These are phyloP conservation scores for Allygus modestus DNA, from an alignment of 2,888 invertebrate genomes.

Conservation along the genomic window DNA sequence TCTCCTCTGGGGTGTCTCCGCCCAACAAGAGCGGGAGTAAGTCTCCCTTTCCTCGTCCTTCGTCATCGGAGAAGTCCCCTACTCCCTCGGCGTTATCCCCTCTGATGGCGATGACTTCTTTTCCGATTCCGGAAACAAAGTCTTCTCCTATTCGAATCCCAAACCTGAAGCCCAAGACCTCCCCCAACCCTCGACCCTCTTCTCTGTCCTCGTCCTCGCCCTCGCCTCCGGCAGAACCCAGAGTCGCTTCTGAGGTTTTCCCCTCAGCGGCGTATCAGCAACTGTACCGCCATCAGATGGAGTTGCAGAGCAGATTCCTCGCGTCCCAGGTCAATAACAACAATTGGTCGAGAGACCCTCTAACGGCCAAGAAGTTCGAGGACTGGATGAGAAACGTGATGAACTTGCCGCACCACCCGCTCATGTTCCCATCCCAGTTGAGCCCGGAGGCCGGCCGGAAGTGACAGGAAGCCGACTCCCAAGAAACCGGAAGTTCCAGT, in stretches of 20 bases:
- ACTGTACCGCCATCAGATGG: slow-evolving; percentile 60
- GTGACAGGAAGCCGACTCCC: slow-evolving; percentile 4
- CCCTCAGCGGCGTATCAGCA: slow-evolving; percentile 59
- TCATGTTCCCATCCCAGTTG: slow-evolving; percentile 58
- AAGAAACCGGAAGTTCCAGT: slow-evolving; percentile 13
- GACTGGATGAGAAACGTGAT: slow-evolving; percentile 63
- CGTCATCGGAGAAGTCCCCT: not conserved
- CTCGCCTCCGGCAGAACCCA: slow-evolving; percentile 47
- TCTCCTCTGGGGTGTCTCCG: slow-evolving; percentile 59
- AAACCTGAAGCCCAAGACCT: slow-evolving; percentile 41
- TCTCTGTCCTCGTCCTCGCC: slow-evolving; percentile 51
- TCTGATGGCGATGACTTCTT: slow-evolving; percentile 52
- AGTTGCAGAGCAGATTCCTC: slow-evolving; percentile 61
- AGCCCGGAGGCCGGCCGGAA: slow-evolving; percentile 46
- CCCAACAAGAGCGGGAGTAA: slow-evolving; percentile 31
- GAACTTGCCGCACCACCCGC: slow-evolving; percentile 61
- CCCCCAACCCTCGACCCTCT: slow-evolving; percentile 51
- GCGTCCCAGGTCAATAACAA: slow-evolving; percentile 60
- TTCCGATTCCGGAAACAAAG: slow-evolving; percentile 44
- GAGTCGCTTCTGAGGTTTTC: slow-evolving; percentile 33
- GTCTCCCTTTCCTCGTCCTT: slow-evolving; percentile 19
- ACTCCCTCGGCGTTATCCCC: slow-evolving; percentile 43
- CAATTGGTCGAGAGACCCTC: slow-evolving; percentile 50
- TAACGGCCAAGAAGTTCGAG: slow-evolving; percentile 60
- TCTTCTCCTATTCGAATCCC: slow-evolving; percentile 53